phyloP scores from a whole-genome alignment of 2,888 invertebrate species.

The Copidosoma aretas region DNA sequence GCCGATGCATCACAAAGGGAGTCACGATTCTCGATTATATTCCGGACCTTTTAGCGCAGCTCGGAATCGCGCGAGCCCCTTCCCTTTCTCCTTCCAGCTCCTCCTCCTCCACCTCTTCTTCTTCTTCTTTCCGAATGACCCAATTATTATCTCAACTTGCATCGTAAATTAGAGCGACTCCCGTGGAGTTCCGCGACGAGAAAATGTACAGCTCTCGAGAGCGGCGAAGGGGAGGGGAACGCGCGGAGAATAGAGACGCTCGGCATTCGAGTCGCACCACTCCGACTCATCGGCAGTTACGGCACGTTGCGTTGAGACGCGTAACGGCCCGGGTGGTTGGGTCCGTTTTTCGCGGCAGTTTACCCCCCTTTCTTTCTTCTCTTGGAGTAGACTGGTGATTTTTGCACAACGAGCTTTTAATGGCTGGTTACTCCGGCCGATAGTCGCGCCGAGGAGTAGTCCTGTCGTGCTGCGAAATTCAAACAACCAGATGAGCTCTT shows the following conservation, averaged over 20 bases:
- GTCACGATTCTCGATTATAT: slow-evolving; percentile 24
- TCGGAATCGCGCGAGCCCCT: background rate
- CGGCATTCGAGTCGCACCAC: too few species aligned
- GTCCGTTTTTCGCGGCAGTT: background rate
- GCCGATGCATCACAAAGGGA: background rate
- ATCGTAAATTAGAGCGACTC: slow-evolving; percentile 15
- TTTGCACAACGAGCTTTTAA: background rate
- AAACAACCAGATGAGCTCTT: background rate
- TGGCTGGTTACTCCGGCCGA: background rate
- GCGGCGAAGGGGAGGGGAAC: too few species aligned
- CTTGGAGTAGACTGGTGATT: background rate
- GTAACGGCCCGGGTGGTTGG: background rate
- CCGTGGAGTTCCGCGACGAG: too few species aligned
- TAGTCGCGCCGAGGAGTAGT: background rate
- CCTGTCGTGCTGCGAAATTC: background rate
- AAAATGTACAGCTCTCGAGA: too few species aligned
- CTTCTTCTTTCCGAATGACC: slow-evolving; percentile 3
- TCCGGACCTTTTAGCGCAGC: slow-evolving; percentile 11
- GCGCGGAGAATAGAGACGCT: too few species aligned
- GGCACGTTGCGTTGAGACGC: background rate
- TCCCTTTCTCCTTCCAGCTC: background rate
- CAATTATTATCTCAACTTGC: slow-evolving; percentile 26
- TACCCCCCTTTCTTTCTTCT: background rate
- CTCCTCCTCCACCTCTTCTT: background rate
- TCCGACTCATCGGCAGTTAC: background rate